phyloP scores from a whole-genome alignment of 92 coral and sea anemone genomes.

The Siderastrea siderea region DNA sequence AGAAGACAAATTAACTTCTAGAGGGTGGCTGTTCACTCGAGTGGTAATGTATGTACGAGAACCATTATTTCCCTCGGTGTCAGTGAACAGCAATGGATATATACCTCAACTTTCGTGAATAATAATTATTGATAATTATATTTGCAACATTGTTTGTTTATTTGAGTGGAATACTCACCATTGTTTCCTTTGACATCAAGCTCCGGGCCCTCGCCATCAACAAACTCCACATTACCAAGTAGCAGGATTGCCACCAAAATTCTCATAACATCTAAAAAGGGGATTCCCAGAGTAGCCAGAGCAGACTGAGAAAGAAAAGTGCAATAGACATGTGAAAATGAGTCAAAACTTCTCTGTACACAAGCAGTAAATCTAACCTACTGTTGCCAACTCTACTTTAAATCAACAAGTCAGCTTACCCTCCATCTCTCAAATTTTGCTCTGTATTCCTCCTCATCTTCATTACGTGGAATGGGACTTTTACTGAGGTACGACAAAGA shows the following conservation, averaged over 20 bases:
- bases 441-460: slow-evolving; percentile 69
- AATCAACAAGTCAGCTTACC: slow-evolving; percentile 53
- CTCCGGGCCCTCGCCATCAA: slow-evolving; percentile 88
- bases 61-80: no score
- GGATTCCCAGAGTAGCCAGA: slow-evolving; percentile 85
- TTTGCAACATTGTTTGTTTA: no score
- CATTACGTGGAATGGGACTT: slow-evolving; percentile 72
- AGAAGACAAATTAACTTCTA: no score
- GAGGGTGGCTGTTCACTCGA: no score
- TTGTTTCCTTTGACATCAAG: slow-evolving; percentile 95
- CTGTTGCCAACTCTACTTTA: neutral
- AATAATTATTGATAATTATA: no score
- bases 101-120: no score
- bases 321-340: neutral
- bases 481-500: slow-evolving; percentile 81
- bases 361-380: neutral
- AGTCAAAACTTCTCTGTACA: no score
- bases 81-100: no score
- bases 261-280: slow-evolving; percentile 90
- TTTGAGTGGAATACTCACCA: slow-evolving; percentile 42
- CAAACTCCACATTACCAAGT: slow-evolving; percentile 97
- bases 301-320: slow-evolving; percentile 69
- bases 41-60: no score
- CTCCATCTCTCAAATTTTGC: slow-evolving; percentile 89
- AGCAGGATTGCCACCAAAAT: slow-evolving; percentile 89